Percentiles rank a stretch among this genome's conserved stretches.
phyloP scores from a whole-genome alignment of 2,888 invertebrate genomes.

The Neoaliturus tenellus region DNA sequence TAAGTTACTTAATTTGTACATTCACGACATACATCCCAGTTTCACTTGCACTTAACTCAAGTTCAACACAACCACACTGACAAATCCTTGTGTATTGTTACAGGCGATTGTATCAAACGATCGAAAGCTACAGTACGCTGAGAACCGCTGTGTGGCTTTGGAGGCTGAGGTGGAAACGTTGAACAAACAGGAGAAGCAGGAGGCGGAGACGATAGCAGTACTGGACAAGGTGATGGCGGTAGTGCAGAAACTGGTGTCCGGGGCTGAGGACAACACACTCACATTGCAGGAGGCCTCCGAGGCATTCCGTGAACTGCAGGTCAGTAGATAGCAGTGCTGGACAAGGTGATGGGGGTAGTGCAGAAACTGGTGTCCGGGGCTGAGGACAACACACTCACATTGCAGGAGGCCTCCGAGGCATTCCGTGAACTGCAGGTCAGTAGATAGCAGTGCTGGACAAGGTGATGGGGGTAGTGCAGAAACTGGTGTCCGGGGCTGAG shows the following conservation, averaged over 20 bases:
- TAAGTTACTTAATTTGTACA: too few relatives aligned
- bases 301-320: conserved; percentile 77
- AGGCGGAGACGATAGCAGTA: conserved; percentile 83
- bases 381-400: conserved; percentile 69
- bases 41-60: too few relatives aligned
- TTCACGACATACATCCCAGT: too few relatives aligned
- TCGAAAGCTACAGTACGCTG: conserved; percentile 83
- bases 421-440: conserved; percentile 76
- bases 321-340: background rate
- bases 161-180: conserved; percentile 87
- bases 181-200: conserved; percentile 80
- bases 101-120: conserved; percentile 93
- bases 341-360: conserved; percentile 81
- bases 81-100: conserved; percentile 60
- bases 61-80: conserved; percentile 15
- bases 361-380: conserved; percentile 73
- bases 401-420: conserved; percentile 77
- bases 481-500: conserved; percentile 70
- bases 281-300: conserved; percentile 77
- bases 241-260: conserved; percentile 76
- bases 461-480: conserved; percentile 81
- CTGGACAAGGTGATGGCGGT: conserved; percentile 82
- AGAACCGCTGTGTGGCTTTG: conserved; percentile 87
- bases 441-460: too few relatives aligned
- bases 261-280: conserved; percentile 63